phyloP scores from a whole-genome alignment of 1,140 invertebrate genomes.

The Drosophila pandora region DNA sequence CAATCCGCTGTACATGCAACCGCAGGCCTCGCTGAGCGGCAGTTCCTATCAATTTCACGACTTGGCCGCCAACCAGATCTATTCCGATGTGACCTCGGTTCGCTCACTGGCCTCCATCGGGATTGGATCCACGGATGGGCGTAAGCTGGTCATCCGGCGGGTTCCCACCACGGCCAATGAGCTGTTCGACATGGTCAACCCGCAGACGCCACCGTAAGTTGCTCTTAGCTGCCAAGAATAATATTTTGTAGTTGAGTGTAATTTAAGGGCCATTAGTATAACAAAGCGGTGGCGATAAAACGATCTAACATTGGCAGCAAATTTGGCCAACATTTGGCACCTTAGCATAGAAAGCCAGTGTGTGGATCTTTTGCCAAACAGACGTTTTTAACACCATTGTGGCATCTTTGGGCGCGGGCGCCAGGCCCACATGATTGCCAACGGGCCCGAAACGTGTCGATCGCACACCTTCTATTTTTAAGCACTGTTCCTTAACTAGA shows the following conservation, averaged over 20 bases:
- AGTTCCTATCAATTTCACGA: constrained; percentile 84
- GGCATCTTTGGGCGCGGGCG: constrained; percentile 42
- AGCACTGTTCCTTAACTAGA: constrained; percentile 69
- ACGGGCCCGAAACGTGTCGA: constrained; percentile 20
- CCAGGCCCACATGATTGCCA: constrained; percentile 56
- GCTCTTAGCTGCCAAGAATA: background rate
- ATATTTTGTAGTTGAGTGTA: constrained; percentile 6
- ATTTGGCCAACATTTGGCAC: constrained; percentile 68
- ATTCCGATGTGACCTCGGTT: constrained; percentile 88
- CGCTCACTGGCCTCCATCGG: constrained; percentile 92
- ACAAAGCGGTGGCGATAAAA: constrained; percentile 53
- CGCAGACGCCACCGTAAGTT: constrained; percentile 92
- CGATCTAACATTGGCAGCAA: constrained; percentile 53
- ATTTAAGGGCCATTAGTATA: constrained; percentile 54
- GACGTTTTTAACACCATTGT: constrained; percentile 64
- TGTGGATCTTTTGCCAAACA: constrained; percentile 55
- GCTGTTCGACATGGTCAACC: constrained; percentile 91
- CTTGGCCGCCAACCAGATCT: constrained; percentile 79
- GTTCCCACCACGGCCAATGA: constrained; percentile 92
- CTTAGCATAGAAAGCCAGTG: constrained; percentile 49
- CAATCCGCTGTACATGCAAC: constrained; percentile 74
- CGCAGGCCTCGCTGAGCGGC: constrained; percentile 69
- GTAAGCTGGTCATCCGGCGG: constrained; percentile 91
- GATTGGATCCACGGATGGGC: constrained; percentile 93
- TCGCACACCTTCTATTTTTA: constrained; percentile 61